Evolutionary conservation across 2,113 vertebrate genomes (phyloP).

Genomic region (Tapirus terrestris): DNA sequence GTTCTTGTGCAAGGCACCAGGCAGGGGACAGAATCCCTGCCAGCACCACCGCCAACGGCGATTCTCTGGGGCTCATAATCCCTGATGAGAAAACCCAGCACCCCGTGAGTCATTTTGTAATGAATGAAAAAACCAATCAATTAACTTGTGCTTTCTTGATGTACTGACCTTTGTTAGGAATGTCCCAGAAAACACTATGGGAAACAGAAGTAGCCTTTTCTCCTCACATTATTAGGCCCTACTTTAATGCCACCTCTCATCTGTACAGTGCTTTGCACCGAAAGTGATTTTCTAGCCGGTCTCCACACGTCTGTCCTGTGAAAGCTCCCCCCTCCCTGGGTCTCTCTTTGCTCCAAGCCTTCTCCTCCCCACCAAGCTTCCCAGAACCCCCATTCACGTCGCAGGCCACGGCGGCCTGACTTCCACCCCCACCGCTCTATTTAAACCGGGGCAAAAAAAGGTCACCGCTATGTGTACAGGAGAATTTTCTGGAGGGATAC

Average conservation of each 20-base stretch:
- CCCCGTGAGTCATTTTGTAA: not conserved
- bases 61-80: not conserved
- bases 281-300: not conserved
- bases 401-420: not conserved
- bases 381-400: not conserved
- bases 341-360: not conserved
- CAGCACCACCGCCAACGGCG: not conserved
- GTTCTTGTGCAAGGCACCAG: not conserved
- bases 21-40: not conserved
- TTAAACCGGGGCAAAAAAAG: not conserved
- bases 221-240: not conserved
- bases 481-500: not conserved
- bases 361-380: not conserved
- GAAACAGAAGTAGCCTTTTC: not conserved
- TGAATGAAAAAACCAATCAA: not conserved
- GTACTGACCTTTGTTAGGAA: not conserved
- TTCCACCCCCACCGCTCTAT: not conserved
- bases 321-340: not conserved
- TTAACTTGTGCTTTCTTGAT: not conserved
- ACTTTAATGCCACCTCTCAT: not conserved
- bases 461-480: not conserved
- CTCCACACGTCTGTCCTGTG: not conserved
- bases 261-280: not conserved
- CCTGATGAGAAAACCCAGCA: not conserved
- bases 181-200: not conserved